A percentile compares a stretch with the other conserved stretches of the same genome.
phyloP scores from a whole-genome alignment of 2,797 vertebrate species.

The Glossophaga mutica region DNA sequence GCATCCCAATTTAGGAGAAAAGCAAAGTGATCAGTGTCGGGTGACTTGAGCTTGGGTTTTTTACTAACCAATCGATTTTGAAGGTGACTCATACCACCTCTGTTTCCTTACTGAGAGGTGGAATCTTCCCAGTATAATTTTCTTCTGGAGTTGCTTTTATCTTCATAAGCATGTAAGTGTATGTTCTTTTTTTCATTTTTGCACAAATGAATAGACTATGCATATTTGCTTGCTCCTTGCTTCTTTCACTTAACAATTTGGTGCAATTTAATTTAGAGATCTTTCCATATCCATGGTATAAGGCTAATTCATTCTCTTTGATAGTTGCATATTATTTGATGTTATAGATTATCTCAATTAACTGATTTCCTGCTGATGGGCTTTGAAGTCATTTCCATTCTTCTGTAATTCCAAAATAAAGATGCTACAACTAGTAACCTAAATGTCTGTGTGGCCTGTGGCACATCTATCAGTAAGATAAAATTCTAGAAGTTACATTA shows the following conservation, averaged over 20 bases:
- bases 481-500: neutral
- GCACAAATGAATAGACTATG: neutral
- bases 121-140: neutral
- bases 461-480: neutral
- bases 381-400: neutral
- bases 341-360: neutral
- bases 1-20: neutral
- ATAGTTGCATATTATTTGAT: neutral
- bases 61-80: neutral
- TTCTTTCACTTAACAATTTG: neutral
- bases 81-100: neutral
- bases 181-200: neutral
- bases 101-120: neutral
- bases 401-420: constrained; percentile 30
- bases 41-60: neutral
- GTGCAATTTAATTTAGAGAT: neutral
- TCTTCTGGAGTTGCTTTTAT: neutral
- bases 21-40: neutral
- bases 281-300: neutral
- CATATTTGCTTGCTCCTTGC: neutral
- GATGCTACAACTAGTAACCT: neutral
- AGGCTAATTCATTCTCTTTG: neutral
- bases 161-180: neutral
- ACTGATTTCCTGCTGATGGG: neutral
- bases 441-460: neutral